These are phyloP conservation scores for Rafetus swinhoei DNA, from an alignment of 2,113 vertebrate genomes.

Conservation along the genomic window DNA sequence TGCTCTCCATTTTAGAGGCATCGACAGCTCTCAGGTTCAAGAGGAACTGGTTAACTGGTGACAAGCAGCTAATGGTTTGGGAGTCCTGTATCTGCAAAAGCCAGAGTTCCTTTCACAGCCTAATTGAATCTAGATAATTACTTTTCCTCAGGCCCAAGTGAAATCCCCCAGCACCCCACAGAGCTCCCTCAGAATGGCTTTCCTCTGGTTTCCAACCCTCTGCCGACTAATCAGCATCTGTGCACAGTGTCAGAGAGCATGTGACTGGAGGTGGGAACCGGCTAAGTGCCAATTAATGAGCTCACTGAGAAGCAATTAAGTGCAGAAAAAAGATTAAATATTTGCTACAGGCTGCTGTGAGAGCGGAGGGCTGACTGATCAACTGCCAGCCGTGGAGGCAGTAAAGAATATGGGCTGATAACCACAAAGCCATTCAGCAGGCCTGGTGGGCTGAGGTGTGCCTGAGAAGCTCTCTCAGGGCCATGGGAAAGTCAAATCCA, in stretches of 20 bases:
- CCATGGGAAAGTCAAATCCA: too few relatives aligned
- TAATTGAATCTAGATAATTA: background rate
- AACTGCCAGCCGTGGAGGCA: constrained; percentile 1
- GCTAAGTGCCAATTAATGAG: background rate
- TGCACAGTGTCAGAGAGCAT: background rate
- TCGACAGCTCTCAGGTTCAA: accelerated
- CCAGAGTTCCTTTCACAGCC: background rate
- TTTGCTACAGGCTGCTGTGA: background rate
- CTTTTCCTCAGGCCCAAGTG: background rate
- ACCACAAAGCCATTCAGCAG: background rate
- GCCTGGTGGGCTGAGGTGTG: background rate
- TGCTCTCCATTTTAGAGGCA: accelerated
- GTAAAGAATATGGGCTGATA: background rate
- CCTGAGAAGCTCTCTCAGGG: background rate
- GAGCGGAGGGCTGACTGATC: constrained; percentile 49
- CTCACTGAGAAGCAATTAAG: background rate
- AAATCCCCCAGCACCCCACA: background rate
- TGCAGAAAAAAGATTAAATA: background rate
- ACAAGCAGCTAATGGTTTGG: background rate
- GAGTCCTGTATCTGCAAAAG: background rate
- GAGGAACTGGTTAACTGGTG: background rate
- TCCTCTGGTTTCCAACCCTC: accelerated
- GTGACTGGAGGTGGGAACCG: background rate
- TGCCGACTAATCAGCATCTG: background rate
- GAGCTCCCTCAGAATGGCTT: accelerated